Percentiles rank a stretch among this genome's conserved stretches.
phyloP scores from a whole-genome alignment of 2,113 vertebrate genomes.

The Nyctereutes procyonoides region DNA sequence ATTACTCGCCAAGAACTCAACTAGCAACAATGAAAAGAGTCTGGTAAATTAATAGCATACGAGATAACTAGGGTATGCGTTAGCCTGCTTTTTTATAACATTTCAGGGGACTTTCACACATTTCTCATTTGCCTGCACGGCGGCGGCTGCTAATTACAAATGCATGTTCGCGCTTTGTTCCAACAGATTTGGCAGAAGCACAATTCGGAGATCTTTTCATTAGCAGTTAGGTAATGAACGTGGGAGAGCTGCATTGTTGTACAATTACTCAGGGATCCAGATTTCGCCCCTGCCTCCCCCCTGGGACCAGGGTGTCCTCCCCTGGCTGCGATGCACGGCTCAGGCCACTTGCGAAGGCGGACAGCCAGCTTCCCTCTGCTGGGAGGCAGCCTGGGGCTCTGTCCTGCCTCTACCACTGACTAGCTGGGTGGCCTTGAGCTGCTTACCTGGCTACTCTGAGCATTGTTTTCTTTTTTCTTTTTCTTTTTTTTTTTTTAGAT shows the following conservation, averaged over 20 bases:
- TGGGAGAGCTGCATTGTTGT: neutral
- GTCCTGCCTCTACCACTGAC: fast-evolving
- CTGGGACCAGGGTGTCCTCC: fast-evolving
- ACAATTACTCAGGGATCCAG: neutral
- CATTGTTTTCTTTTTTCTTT: neutral
- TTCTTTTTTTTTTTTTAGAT: neutral
- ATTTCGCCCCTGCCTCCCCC: neutral
- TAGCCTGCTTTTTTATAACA: neutral
- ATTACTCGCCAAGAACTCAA: neutral
- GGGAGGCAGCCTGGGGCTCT: neutral
- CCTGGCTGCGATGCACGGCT: fast-evolving
- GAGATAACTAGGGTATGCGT: neutral
- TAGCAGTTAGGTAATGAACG: neutral
- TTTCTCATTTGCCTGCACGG: neutral
- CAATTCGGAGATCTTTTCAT: neutral
- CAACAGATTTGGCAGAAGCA: conserved; percentile 26
- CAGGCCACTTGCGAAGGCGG: neutral
- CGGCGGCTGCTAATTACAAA: conserved; percentile 11
- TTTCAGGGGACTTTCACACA: neutral
- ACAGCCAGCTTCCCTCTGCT: fast-evolving
- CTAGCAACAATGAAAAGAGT: neutral
- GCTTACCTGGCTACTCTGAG: neutral
- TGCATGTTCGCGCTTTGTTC: neutral
- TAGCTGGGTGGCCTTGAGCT: neutral
- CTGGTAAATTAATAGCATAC: neutral